phyloP scores from a whole-genome alignment of 2,888 invertebrate genomes.

The Ditylenchus weischeri region DNA sequence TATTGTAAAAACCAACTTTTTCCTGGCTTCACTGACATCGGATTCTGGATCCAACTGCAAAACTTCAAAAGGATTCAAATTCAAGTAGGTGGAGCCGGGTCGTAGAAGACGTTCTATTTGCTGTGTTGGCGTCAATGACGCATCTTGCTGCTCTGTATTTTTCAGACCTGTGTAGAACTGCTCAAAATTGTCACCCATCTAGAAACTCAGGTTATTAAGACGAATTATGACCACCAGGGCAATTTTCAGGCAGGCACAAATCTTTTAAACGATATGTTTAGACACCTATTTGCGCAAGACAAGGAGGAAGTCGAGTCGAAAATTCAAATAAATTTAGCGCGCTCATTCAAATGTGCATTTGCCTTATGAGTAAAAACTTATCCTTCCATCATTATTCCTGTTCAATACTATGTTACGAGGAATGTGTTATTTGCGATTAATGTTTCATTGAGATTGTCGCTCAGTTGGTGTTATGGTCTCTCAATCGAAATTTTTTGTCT shows the following conservation, averaged over 20 bases:
- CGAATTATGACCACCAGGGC: too few relatives aligned
- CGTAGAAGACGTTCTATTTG: slow-evolving; percentile 91
- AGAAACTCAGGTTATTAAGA: background rate
- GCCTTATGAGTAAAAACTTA: too few relatives aligned
- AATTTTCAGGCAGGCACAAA: background rate
- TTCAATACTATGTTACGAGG: too few relatives aligned
- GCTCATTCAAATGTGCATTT: too few relatives aligned
- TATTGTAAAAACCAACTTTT: slow-evolving; percentile 65
- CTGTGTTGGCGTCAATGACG: slow-evolving; percentile 89
- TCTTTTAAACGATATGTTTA: too few relatives aligned
- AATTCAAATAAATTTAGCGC: background rate
- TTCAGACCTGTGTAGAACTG: slow-evolving; percentile 69
- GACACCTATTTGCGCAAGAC: background rate
- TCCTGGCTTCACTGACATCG: slow-evolving; percentile 85
- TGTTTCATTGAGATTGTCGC: too few relatives aligned
- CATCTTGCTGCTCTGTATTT: slow-evolving; percentile 94
- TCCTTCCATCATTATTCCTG: too few relatives aligned
- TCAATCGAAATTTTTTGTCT: too few relatives aligned
- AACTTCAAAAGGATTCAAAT: slow-evolving; percentile 65
- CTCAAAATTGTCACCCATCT: slow-evolving; percentile 42
- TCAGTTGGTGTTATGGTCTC: too few relatives aligned
- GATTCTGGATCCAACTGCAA: slow-evolving; percentile 74
- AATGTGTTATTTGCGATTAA: too few relatives aligned
- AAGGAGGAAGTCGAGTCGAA: background rate
- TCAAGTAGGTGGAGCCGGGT: slow-evolving; percentile 96